These are phyloP conservation scores for Petaurus breviceps DNA, from an alignment of 2,113 vertebrate species.

Conservation along the genomic window DNA sequence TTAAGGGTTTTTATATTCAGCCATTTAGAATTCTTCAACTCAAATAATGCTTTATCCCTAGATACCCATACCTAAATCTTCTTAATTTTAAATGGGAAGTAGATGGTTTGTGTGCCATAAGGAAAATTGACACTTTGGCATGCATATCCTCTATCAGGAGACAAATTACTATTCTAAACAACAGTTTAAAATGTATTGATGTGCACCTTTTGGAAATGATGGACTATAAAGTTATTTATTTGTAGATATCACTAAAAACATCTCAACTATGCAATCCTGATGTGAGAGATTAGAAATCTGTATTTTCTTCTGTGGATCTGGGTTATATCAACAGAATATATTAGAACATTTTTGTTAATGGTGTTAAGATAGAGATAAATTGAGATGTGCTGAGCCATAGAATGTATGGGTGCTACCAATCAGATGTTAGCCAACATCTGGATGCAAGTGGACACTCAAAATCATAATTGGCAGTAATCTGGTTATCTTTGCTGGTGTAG, in stretches of 20 bases:
- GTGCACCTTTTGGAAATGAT: slow-evolving; percentile 54
- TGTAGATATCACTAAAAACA: slow-evolving; percentile 23
- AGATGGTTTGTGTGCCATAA: slow-evolving; percentile 32
- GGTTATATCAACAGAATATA: not conserved
- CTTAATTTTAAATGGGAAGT: slow-evolving; percentile 26
- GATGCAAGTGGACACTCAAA: not conserved
- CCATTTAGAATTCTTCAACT: slow-evolving; percentile 35
- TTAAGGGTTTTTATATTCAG: not conserved
- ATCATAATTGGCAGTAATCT: too few species aligned
- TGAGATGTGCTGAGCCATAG: not conserved
- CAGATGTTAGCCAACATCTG: not conserved
- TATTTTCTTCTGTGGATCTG: not conserved
- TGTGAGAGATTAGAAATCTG: slow-evolving; percentile 33
- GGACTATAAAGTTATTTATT: slow-evolving; percentile 47
- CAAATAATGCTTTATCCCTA: not conserved
- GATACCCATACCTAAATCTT: slow-evolving; percentile 26
- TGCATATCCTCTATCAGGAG: slow-evolving; percentile 52
- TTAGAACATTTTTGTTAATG: not conserved
- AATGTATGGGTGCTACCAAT: not conserved
- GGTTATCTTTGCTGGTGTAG: too few species aligned
- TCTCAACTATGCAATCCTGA: slow-evolving; percentile 54
- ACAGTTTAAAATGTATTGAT: slow-evolving; percentile 56
- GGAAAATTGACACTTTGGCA: slow-evolving; percentile 42
- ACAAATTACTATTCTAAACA: slow-evolving; percentile 53
- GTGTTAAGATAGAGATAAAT: not conserved